Evolutionary conservation across 1,140 invertebrate species (phyloP), one percentile per base, ranked within the genome.

Genomic region (Calliopsis andreniformis): DNA sequence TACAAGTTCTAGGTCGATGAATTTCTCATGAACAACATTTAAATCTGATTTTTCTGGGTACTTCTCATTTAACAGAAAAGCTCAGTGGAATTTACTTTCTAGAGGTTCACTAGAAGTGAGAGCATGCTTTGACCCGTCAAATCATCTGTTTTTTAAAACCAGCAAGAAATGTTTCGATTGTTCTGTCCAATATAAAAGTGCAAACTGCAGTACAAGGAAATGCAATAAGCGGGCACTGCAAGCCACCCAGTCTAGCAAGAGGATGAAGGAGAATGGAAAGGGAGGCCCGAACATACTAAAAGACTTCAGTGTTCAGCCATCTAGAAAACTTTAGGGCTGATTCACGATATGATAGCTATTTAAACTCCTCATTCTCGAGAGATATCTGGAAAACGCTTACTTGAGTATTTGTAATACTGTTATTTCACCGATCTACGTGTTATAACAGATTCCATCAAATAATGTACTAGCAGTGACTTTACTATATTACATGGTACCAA

Each of bases 161-260:
- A 56, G 51, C 51, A 68, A 56, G 39, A 20, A 68, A 32, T 28
- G 23, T 16, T 23, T 30, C 51, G 51, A 56, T 45, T 45, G 66
- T 68, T n/a, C 51, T 8, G 51, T 16, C 14, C 51, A 45, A 56
- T 68, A 45, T 43, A 68, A 42, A 18, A 56, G 66, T 68, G 51
- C 51, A 68, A 68, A 68, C 49, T 56, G 66, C 25, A 56, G 25
- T 56, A 68, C 51, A 68, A 68, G 51, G 66, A 68, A 68, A 45
- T 20, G 51, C 39, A 42, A 68, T 56, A 45, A 68, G 51, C 35
- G 66, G 18, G 35, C 25, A 25, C 35, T 43, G 16, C 20, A 20
- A 32, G 25, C 16, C 51, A 56, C 3, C 18, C 3, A 18, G 5
- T 14, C 6, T 20, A 16, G 35, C n/a, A 43, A 20, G n/a, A 28